Evolutionary conservation across 1,140 invertebrate species (phyloP), one percentile per base, ranked within the genome.

Genomic region (Vanessa tameamea): DNA sequence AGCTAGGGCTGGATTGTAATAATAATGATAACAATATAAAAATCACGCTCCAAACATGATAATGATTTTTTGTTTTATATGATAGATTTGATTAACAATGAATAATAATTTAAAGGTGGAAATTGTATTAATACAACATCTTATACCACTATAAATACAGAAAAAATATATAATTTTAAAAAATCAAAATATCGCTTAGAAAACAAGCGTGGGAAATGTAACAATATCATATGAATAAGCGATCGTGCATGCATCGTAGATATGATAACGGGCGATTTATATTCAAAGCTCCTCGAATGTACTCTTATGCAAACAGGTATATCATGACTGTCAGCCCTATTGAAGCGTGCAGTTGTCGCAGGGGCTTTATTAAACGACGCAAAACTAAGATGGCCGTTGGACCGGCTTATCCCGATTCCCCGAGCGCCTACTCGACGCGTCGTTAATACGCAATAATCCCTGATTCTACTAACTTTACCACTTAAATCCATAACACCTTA

Each of bases 321-420:
- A 78, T 80, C 72, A 72, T 77, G 63, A 57, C 64, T 74, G 83
- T 82, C 88, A 90, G 72, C 90, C 89, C 90, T 92, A 82, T 68
- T 71, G 74, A 79, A 77, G 78, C 82, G 79, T 81, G 85, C 80
- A 85, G 89, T 90, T 90, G 88, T 90, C 89, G 85, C 85, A 81
- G 82, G 84, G 81, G 82, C 86, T 89, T 89, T 90, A 92, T 89
- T 90, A 92, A 91, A 91, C 83, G 84, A 87, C 84, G 82, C 80
- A 87, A 87, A 85, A 82, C 82, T 86, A 90, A 90, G 89, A 89
- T 88, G 86, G 87, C 86, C 86, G 88, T 89, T 82, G 83, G 89
- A 92, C 89, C 89, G 89, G 89, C 85, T 92, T 90, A 88, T 86
- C 87, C 87, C 87, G 87, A 87, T 87, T 87, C 85, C 82, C 81